Evolutionary conservation across 2,797 vertebrate genomes (phyloP).

Genomic region (Danio choprae): DNA sequence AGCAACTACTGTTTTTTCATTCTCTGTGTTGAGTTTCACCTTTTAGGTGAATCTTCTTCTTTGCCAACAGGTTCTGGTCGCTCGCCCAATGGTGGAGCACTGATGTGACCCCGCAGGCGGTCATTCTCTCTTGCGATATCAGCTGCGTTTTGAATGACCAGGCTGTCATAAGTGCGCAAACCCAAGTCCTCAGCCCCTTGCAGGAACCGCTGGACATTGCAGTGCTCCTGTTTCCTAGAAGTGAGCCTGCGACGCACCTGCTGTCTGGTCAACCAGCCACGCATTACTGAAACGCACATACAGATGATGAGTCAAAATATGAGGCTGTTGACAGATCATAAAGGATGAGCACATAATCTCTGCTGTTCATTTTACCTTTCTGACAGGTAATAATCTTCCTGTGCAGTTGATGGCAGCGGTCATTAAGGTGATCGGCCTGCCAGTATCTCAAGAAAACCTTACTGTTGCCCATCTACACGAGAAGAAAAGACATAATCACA

Average conservation of each 20-base stretch:
- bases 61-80: conserved; percentile 80
- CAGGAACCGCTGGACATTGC: conserved; percentile 81
- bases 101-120: conserved; percentile 78
- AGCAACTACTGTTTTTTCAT: too few species aligned
- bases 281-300: conserved; percentile 78
- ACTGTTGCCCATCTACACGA: conserved; percentile 85
- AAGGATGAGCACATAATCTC: neutral
- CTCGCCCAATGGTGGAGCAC: conserved; percentile 76
- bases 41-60: conserved; percentile 82
- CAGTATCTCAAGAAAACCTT: conserved; percentile 96
- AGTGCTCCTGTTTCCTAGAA: conserved; percentile 80
- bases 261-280: conserved; percentile 90
- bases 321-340: conserved; percentile 16
- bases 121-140: conserved; percentile 85
- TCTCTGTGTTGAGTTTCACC: conserved; percentile 72
- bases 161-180: conserved; percentile 77
- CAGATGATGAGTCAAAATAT: conserved; percentile 26
- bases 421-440: conserved; percentile 92
- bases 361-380: conserved; percentile 84
- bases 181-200: conserved; percentile 82
- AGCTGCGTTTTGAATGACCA: conserved; percentile 86
- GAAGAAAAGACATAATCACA: neutral
- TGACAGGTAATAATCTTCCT: conserved; percentile 93
- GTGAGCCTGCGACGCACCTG: conserved; percentile 76
- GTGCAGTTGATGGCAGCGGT: conserved; percentile 89